Evolutionary conservation across 2,113 vertebrate genomes (phyloP), one percentile per base, ranked within the genome.

Genomic region (Micronycteris hirsuta): DNA sequence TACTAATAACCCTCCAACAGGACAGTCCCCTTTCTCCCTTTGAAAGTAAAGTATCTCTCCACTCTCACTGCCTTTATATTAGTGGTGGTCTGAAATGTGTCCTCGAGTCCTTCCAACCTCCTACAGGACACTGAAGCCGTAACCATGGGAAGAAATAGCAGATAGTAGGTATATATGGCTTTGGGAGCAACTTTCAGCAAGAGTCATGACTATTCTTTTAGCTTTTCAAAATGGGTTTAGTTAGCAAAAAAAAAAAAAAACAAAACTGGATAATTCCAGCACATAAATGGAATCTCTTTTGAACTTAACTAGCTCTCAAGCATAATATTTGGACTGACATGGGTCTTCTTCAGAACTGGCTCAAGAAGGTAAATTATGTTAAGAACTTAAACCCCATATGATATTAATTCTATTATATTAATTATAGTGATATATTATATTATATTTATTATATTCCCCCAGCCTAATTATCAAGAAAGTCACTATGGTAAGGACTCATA

Each of bases 141-240:
- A 74, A 86, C 90, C 68, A 45, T 36, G 36, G 63, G 61, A 78
- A 92, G 77, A 95, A 85, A 70, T 56, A 54, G 36, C 97, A 97
- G 78, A 96, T 86, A 86, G 68, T n/a, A 71, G 19, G 26, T 94
- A 67, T 77, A 63, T 63, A 28, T 4, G 86, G 67, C 70, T 91
- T 65, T n/a, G 70, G 85, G 78, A 89, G 80, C 45, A 96, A 83
- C 38, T 83, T 94, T 54, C 16, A 92, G 61, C 56, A 74, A 58
- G 17, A 80, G 28, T 85, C 54, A 83, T 41, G 31, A 83, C 31
- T 45, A 45, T 8, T 56, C 19, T 67, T n/a, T 7, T 43, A 65
- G 19, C n/a, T 52, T 90, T 94, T 38, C 38, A 71, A 96, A 94
- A 93, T 81, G 45, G 89, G 33, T 82, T 91, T 86, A 94, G 86